phyloP scores from a whole-genome alignment of 2,888 invertebrate genomes.

The Coelinius sp. region DNA sequence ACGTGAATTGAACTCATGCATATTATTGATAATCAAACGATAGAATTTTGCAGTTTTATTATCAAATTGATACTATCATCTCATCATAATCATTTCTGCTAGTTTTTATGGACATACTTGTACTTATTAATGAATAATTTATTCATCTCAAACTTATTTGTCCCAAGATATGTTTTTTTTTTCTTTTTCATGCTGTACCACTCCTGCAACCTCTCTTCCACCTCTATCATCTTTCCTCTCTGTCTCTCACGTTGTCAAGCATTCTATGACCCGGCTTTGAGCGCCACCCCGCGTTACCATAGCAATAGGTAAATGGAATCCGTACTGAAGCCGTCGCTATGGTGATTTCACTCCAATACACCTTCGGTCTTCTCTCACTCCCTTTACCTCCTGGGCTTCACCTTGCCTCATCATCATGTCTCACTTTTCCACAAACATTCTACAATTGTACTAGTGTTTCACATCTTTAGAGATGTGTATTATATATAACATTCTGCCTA shows the following conservation, averaged over 20 bases:
- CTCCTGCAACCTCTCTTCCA: slow-evolving; percentile 19
- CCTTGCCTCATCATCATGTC: slow-evolving; percentile 23
- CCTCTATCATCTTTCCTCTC: slow-evolving; percentile 42
- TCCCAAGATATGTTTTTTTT: slow-evolving; percentile 34
- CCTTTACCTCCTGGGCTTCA: slow-evolving; percentile 21
- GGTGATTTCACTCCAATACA: slow-evolving; percentile 63
- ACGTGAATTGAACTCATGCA: slow-evolving; percentile 48
- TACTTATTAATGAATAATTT: neutral
- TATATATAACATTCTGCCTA: neutral
- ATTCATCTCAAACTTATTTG: slow-evolving; percentile 38
- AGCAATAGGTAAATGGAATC: slow-evolving; percentile 70
- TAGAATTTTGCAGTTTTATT: neutral
- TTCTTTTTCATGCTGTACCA: slow-evolving; percentile 38
- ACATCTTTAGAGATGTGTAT: neutral
- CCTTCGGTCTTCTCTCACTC: slow-evolving; percentile 42
- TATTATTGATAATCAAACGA: slow-evolving; percentile 55
- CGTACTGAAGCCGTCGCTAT: slow-evolving; percentile 69
- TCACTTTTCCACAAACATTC: neutral
- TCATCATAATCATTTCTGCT: neutral
- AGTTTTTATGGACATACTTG: neutral
- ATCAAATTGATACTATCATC: neutral
- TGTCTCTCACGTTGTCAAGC: slow-evolving; percentile 44
- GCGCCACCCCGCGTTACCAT: slow-evolving; percentile 69
- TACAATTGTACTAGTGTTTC: neutral
- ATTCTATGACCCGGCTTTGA: slow-evolving; percentile 59